phyloP scores from a whole-genome alignment of 2,113 vertebrate genomes.

The Chroicocephalus ridibundus region DNA sequence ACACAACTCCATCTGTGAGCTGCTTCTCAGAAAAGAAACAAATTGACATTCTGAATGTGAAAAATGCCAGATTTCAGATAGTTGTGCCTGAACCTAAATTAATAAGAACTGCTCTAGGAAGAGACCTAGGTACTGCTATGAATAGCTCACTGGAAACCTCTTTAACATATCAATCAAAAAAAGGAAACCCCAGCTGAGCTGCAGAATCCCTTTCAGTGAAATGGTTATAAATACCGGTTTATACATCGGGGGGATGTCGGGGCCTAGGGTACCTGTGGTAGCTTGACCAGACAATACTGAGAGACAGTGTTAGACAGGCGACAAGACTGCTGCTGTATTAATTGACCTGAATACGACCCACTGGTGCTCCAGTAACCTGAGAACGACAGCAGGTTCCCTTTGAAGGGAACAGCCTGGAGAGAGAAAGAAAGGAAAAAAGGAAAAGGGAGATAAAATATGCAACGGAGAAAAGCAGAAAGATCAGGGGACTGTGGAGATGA shows the following conservation, averaged over 20 bases:
- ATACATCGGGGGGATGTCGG: rapidly evolving
- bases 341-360: neutral
- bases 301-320: neutral
- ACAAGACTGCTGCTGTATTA: rapidly evolving
- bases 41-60: neutral
- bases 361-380: neutral
- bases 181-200: neutral
- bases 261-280: no score
- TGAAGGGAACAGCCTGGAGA: neutral
- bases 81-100: neutral
- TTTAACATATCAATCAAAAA: neutral
- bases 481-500: neutral
- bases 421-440: neutral
- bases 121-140: neutral
- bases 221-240: rapidly evolving
- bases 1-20: neutral
- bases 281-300: neutral
- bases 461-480: neutral
- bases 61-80: neutral
- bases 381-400: neutral
- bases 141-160: neutral
- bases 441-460: neutral
- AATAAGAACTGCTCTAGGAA: neutral
- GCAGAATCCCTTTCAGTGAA: neutral
- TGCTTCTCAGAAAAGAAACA: neutral